Evolutionary conservation across 2,797 vertebrate genomes (phyloP), one percentile per base, ranked within the genome.

Genomic region (Naso thynnoides): DNA sequence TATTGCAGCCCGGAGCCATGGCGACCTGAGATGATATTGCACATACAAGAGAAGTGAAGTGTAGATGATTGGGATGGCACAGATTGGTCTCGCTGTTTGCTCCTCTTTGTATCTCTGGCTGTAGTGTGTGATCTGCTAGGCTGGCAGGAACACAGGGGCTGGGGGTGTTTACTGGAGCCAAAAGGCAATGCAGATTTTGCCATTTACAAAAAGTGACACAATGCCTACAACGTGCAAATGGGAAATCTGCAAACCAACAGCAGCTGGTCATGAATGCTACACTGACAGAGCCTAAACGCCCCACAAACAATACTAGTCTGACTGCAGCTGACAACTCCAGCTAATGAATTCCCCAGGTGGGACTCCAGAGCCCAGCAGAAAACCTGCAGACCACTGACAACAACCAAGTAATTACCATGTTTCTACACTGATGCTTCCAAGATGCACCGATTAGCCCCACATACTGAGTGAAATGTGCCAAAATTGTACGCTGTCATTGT

Each of bases 171-270:
- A 76, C 66, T 33, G 82, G 64, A 83, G 76, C 86, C 70, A 55
- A 78, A 81, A 89, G 76, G 62, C 73, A 33, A 88, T 90, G 89
- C 88, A 87, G 87, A 91, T 91, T 93, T 87, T 87, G 81, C 84
- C 88, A 89, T 91, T 93, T 90, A 88, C 76, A 82, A 71, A 82
- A 74, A 84, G 82, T 71, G 66, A 71, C 86, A 81, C 71, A 79
- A 69, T 52, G 76, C 82, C 86, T 47, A 76, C 67, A 53, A 71
- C n/a, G 41, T 59, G 82, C 83, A 86, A 88, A 79, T 78, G 86
- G 88, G 85, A 85, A 88, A 84, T 89, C 62, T 82, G 75, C 84
- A 74, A 85, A 88, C 78, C 75, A 82, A 84, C 76, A 84, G 86
- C 91, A 92, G 90, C 88, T 89, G 91, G 78, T 85, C 86, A 84